Conservation (phyloP, 2,113 vertebrate species). For the Podarcis muralis region DNA sequence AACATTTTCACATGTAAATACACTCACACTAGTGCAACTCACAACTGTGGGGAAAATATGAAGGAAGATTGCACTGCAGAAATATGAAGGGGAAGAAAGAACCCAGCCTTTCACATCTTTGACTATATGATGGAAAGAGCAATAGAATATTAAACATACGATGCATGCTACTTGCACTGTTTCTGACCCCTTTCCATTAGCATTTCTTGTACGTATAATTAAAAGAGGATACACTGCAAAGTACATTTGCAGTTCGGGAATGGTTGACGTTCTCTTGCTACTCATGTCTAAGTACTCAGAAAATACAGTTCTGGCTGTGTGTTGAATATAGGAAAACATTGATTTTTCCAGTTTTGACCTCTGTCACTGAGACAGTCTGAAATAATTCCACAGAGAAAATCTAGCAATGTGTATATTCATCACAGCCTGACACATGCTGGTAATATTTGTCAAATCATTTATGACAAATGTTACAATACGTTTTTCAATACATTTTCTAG, state of each 20-base stretch:
- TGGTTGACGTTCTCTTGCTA: neutral
- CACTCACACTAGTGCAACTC: neutral
- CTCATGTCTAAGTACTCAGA: neutral
- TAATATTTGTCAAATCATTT: neutral
- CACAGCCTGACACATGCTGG: constrained; percentile 17
- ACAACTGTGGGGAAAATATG: neutral
- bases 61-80: neutral
- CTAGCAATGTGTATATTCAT: constrained; percentile 13
- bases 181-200: constrained; percentile 2
- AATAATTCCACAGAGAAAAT: constrained; percentile 26
- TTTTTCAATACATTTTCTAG: constrained; percentile 14
- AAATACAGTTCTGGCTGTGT: constrained; percentile 11
- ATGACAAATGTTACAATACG: constrained; percentile 16
- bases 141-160: neutral
- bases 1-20: neutral
- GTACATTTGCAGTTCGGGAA: neutral
- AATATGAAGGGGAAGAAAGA: neutral
- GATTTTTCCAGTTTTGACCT: constrained; percentile 24
- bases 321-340: neutral
- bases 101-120: neutral
- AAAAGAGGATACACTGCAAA: neutral
- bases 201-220: neutral
- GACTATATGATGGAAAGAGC: neutral
- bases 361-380: constrained; percentile 15
- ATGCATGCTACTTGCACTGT: neutral